A percentile compares a stretch with the other conserved stretches of the same genome.
These are phyloP conservation scores for Protodeltote pygarga DNA, from an alignment of 2,888 invertebrate species.

Conservation along the genomic window DNA sequence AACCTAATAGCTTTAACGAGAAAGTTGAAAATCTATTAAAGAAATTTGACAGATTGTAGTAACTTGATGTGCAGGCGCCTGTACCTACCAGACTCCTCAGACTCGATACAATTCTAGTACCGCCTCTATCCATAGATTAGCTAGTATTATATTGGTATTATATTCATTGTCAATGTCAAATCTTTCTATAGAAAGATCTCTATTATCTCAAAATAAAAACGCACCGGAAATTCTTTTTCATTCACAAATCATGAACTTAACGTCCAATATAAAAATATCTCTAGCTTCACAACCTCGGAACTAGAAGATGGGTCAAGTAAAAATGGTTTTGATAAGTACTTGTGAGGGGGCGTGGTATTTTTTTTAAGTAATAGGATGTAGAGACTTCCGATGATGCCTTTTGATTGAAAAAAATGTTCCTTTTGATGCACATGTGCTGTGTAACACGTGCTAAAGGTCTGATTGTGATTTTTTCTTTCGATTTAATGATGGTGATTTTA, in stretches of 20 bases:
- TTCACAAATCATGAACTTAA: slow-evolving; percentile 29
- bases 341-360: slow-evolving; percentile 35
- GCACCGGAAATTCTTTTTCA: slow-evolving; percentile 43
- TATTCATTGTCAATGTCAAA: slow-evolving; percentile 22
- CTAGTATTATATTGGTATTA: slow-evolving; percentile 16
- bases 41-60: too few relatives aligned
- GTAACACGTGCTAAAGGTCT: slow-evolving; percentile 57
- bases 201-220: slow-evolving; percentile 46
- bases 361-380: slow-evolving; percentile 37
- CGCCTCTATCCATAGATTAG: slow-evolving; percentile 12
- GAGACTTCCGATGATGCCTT: slow-evolving; percentile 63
- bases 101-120: neutral
- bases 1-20: too few relatives aligned
- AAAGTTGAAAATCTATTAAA: too few relatives aligned
- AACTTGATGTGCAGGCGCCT: too few relatives aligned
- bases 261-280: slow-evolving; percentile 13
- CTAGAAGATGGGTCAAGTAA: slow-evolving; percentile 9
- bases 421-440: slow-evolving; percentile 57
- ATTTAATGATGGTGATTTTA: slow-evolving; percentile 48
- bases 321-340: slow-evolving; percentile 29
- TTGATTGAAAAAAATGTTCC: slow-evolving; percentile 54
- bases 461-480: slow-evolving; percentile 54
- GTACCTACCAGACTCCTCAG: neutral
- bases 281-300: neutral
- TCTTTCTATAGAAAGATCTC: slow-evolving; percentile 38